Conservation (phyloP, 2,797 vertebrate genomes). For the Galagoides demidoff region DNA sequence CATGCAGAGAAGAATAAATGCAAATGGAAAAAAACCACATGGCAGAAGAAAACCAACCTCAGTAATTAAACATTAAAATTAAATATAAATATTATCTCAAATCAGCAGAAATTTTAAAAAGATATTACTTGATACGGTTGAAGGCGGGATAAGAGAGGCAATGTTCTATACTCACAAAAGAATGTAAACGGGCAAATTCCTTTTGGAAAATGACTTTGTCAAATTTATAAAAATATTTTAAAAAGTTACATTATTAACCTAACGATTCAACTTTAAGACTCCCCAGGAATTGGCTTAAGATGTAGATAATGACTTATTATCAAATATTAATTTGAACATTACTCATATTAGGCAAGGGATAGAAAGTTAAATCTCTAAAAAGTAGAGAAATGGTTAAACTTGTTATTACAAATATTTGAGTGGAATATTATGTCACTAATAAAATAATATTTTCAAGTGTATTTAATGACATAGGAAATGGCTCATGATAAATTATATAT, state of each 20-base stretch:
- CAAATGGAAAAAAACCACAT: not conserved
- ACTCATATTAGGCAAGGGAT: not conserved
- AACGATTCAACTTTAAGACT: not conserved
- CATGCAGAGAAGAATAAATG: not conserved
- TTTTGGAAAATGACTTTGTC: not conserved
- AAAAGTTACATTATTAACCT: not conserved
- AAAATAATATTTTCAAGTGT: not conserved
- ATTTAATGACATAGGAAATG: constrained; percentile 24
- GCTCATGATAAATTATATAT: not conserved
- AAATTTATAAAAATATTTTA: not conserved
- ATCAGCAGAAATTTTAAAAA: not conserved
- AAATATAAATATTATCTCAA: not conserved
- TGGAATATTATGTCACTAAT: not conserved
- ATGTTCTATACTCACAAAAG: not conserved
- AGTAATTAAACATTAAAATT: not conserved
- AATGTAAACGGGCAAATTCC: not conserved
- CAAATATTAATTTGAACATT: not conserved
- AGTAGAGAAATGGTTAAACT: not conserved
- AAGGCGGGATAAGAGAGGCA: not conserved
- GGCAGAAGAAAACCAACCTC: not conserved
- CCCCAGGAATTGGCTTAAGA: not conserved
- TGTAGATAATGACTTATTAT: not conserved
- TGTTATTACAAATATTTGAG: not conserved
- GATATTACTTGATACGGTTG: not conserved
- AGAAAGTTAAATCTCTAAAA: not conserved